Conservation (phyloP, 2,797 vertebrate species). For the Molossus molossus region DNA sequence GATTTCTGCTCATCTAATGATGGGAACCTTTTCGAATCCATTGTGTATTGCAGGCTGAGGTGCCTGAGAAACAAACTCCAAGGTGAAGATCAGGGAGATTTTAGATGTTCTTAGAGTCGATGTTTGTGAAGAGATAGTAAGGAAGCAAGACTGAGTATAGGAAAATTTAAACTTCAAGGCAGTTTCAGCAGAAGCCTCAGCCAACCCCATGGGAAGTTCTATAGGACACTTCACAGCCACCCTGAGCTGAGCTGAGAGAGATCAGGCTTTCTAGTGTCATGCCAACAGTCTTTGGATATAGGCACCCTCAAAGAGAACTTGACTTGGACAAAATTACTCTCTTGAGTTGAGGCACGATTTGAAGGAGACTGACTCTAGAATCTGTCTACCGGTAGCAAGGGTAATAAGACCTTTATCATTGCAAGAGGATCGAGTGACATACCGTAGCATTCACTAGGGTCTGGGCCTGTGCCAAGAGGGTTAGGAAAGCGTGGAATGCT, state of each 20-base stretch:
- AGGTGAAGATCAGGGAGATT: neutral
- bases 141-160: neutral
- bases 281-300: neutral
- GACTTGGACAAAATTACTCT: neutral
- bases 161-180: neutral
- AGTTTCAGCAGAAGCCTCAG: neutral
- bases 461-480: neutral
- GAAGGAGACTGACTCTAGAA: neutral
- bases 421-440: neutral
- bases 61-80: neutral
- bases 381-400: neutral
- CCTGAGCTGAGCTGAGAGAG: neutral
- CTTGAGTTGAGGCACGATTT: neutral
- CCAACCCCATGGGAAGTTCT: neutral
- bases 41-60: neutral
- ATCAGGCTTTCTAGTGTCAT: neutral
- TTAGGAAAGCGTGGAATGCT: neutral
- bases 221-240: neutral
- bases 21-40: neutral
- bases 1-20: neutral
- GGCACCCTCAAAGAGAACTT: neutral
- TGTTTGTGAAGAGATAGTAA: neutral
- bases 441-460: neutral
- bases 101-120: neutral
- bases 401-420: neutral